Percentiles rank a stretch among this genome's conserved stretches.
Evolutionary conservation across 2,888 invertebrate species (phyloP).

Genomic region (Baronia brevicornis): DNA sequence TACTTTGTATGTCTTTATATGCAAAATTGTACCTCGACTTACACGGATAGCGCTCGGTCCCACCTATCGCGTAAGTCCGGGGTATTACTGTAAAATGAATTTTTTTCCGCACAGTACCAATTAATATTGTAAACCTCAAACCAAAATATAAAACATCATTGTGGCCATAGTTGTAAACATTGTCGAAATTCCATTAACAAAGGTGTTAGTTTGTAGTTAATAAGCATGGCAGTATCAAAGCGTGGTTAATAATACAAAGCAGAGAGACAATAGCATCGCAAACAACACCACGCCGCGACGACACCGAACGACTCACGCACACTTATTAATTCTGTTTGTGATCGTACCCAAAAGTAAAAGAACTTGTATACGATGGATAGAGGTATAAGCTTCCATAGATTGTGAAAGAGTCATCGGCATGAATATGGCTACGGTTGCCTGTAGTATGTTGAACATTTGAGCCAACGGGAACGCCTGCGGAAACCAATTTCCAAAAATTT

Average conservation of each 20-base stretch:
- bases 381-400: conserved; percentile 75
- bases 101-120: too few relatives aligned
- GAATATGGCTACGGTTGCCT: conserved; percentile 73
- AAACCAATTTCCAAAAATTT: conserved; percentile 27
- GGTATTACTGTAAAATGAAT: too few relatives aligned
- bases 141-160: too few relatives aligned
- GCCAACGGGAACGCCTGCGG: conserved; percentile 82
- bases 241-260: conserved; percentile 14
- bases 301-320: conserved; percentile 24
- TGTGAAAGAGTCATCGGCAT: conserved; percentile 70
- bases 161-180: too few relatives aligned
- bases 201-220: conserved; percentile 15
- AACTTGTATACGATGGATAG: conserved; percentile 74
- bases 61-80: too few relatives aligned
- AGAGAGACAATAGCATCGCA: conserved; percentile 9
- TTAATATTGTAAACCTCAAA: too few relatives aligned
- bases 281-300: conserved; percentile 11
- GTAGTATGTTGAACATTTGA: conserved; percentile 84
- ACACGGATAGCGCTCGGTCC: too few relatives aligned
- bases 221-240: conserved; percentile 7
- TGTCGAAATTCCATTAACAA: conserved; percentile 11
- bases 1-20: too few relatives aligned
- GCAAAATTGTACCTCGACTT: too few relatives aligned
- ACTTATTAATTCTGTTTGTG: conserved; percentile 28
- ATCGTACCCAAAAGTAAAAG: conserved; percentile 75